phyloP scores from a whole-genome alignment of 2,888 invertebrate genomes.

The Germaria angustata region DNA sequence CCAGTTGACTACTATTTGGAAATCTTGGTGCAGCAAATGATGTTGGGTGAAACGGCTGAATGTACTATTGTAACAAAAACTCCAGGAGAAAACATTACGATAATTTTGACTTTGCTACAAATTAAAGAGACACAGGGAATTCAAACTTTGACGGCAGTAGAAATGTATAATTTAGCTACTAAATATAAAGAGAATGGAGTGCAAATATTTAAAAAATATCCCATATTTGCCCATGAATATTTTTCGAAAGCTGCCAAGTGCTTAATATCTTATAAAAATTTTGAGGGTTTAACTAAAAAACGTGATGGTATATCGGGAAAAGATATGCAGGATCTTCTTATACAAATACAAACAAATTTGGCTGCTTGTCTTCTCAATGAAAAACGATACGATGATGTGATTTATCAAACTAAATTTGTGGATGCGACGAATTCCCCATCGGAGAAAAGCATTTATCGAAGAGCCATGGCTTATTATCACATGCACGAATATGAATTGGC shows the following conservation, averaged over 20 bases:
- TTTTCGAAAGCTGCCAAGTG: constrained; percentile 88
- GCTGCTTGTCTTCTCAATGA: constrained; percentile 89
- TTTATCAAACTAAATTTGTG: constrained; percentile 83
- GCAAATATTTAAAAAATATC: constrained; percentile 83
- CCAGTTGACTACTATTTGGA: constrained; percentile 81
- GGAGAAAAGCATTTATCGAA: constrained; percentile 81
- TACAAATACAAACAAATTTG: constrained; percentile 89
- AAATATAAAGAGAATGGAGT: constrained; percentile 82
- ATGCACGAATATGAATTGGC: constrained; percentile 85
- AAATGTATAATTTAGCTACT: constrained; percentile 79
- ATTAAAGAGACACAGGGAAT: constrained; percentile 79
- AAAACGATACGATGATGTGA: constrained; percentile 84
- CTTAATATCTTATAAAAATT: constrained; percentile 83
- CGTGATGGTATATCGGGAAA: constrained; percentile 73
- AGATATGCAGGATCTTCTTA: constrained; percentile 83
- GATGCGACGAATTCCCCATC: constrained; percentile 74
- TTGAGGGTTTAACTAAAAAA: constrained; percentile 81
- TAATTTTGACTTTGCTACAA: constrained; percentile 77
- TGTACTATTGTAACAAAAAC: constrained; percentile 78
- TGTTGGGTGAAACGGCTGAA: constrained; percentile 80
- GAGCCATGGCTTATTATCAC: constrained; percentile 81
- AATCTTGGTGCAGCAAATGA: constrained; percentile 80
- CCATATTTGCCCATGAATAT: constrained; percentile 86
- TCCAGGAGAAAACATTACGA: constrained; percentile 69
- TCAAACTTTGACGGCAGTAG: constrained; percentile 78